Evolutionary conservation across 2,888 invertebrate genomes (phyloP), one percentile per base, ranked within the genome.

Genomic region (Trichopria drosophilae): DNA sequence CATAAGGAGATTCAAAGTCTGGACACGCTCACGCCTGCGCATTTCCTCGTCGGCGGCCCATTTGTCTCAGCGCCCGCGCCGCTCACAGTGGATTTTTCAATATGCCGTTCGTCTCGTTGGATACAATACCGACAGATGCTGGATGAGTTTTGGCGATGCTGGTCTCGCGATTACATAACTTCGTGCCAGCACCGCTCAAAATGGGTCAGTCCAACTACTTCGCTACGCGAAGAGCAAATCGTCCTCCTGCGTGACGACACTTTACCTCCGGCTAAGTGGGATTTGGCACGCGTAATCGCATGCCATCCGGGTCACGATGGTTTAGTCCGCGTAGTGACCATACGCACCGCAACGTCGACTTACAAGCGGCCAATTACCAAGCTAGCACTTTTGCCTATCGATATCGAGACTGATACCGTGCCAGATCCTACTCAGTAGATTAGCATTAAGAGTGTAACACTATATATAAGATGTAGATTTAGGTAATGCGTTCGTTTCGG

Each of bases 191-290:
- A 44, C 2, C 34, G 45, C 0, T 24, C 37, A 4, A 51, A 45
- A 26, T 51, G 29, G 40, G 13, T 16, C 15, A n/a, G 15, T 6
- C 10, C 6, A 3, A 3, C 24, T 3, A 15, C 19, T 6, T 10
- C 23, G 4, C 7, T 40, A 2, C 2, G 6, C 3, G 16, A 31
- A 9, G 37, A 36, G 5, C 49, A 49, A 18, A 9, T 49, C 3
- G 42, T 49, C 3, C 4, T 48, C 1, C 9, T 48, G 4, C 10
- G 28, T n/a, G 9, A 32, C 5, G 41, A 41, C 3, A 19, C 7
- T 3, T 16, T 39, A 10, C 37, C 50, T 3, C 44, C 50, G 7
- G 28, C 39, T 4, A 50, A 44, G n/a, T 50, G 50, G 50, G 16
- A 12, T 1, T 15, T 50, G 6, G 44, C 39, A 20, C 43, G 39